These are phyloP conservation scores for Isaurus tuberculatus DNA, from an alignment of 92 coral and sea anemone genomes.

Conservation along the genomic window DNA sequence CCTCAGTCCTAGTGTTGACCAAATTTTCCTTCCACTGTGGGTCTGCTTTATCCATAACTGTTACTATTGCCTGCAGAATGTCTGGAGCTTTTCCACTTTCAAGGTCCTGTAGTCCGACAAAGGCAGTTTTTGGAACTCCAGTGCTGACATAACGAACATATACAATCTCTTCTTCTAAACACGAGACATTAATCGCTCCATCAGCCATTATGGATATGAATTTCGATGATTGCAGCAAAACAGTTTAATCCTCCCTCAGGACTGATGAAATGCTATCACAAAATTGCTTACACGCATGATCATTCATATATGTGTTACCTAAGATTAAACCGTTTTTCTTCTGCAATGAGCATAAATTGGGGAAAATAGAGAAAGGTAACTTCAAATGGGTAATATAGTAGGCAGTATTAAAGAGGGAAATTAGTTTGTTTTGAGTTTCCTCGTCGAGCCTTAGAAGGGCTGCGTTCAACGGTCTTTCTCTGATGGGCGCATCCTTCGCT, in stretches of 20 bases:
- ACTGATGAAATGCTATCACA: background rate
- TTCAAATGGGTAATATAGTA: background rate
- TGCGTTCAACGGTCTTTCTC: no score
- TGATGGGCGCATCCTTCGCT: no score
- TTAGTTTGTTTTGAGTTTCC: background rate
- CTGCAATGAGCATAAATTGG: background rate
- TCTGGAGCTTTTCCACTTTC: background rate
- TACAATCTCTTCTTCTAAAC: background rate
- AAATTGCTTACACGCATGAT: background rate
- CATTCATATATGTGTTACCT: background rate
- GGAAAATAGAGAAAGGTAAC: background rate
- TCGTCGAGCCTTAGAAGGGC: background rate
- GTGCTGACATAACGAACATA: background rate
- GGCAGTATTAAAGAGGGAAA: background rate
- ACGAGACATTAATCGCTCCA: background rate
- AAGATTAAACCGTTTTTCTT: background rate
- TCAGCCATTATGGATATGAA: background rate
- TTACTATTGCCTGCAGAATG: background rate
- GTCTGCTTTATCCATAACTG: background rate
- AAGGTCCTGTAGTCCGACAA: background rate
- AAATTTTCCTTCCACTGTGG: background rate
- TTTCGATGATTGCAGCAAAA: conserved; percentile 4
- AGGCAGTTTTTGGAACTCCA: background rate
- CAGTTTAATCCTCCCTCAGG: background rate
- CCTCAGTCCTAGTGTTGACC: no score